Evolutionary conservation across 2,113 vertebrate genomes (phyloP).

Genomic region (Ailurus styani): DNA sequence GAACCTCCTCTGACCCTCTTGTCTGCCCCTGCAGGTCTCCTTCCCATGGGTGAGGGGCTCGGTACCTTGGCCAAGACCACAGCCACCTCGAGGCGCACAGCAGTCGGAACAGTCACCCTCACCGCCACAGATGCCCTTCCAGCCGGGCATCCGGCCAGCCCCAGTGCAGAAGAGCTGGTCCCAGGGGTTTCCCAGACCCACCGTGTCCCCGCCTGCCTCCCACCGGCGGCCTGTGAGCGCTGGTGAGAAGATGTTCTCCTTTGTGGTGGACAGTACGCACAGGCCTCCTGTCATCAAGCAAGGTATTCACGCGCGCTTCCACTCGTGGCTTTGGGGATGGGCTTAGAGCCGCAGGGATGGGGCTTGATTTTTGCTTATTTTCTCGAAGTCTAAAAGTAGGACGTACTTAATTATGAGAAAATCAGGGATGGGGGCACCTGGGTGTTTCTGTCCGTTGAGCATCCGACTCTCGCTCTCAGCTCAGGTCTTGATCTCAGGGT

Average conservation of each 20-base stretch:
- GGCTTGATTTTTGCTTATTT: neutral
- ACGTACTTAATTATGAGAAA: neutral
- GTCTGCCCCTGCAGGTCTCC: slow-evolving; percentile 55
- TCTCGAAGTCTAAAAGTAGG: neutral
- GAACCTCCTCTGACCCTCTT: neutral
- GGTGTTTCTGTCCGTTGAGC: neutral
- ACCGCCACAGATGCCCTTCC: neutral
- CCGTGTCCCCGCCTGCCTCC: accelerated
- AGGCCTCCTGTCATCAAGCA: slow-evolving; percentile 46
- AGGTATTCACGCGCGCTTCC: neutral
- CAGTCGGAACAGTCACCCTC: neutral
- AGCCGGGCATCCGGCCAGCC: accelerated
- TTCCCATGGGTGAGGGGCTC: slow-evolving; percentile 20
- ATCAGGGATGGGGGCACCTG: neutral
- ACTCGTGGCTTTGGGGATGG: accelerated
- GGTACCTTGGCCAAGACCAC: slow-evolving; percentile 33
- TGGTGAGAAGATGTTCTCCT: slow-evolving; percentile 54
- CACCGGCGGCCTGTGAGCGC: slow-evolving; percentile 31
- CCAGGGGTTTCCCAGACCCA: slow-evolving; percentile 27
- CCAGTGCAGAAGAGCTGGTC: slow-evolving; percentile 60
- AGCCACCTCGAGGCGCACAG: neutral
- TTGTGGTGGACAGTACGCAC: neutral
- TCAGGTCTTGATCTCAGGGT: neutral
- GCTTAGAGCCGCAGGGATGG: accelerated
- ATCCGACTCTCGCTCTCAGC: neutral